Conservation (phyloP, 2,797 vertebrate genomes). For the Silurus lanzhouensis region DNA sequence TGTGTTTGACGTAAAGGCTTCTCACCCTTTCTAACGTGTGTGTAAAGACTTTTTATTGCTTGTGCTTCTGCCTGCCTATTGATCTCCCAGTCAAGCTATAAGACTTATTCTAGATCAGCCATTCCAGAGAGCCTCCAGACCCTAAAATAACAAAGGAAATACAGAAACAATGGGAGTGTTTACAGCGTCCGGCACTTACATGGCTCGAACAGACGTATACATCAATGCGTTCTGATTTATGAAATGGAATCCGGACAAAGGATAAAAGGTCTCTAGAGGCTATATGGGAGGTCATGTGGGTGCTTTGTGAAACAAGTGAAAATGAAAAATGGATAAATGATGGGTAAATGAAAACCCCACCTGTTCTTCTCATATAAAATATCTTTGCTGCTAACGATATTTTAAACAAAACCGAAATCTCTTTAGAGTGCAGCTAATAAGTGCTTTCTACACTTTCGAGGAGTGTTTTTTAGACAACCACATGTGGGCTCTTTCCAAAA, state of each 20-base stretch:
- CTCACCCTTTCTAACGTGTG: conserved; percentile 29
- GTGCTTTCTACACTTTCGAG: background rate
- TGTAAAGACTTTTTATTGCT: conserved; percentile 28
- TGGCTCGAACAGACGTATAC: conserved; percentile 26
- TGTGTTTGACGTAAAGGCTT: conserved; percentile 24
- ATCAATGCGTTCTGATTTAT: conserved; percentile 31
- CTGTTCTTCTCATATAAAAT: background rate
- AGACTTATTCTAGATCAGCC: conserved; percentile 34
- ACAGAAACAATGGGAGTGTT: conserved; percentile 50
- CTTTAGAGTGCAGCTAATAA: background rate
- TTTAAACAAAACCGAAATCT: background rate
- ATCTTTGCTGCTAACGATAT: background rate
- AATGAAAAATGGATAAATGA: background rate
- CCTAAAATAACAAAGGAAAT: conserved; percentile 53
- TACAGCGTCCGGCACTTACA: conserved; percentile 40
- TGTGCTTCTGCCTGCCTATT: conserved; percentile 34
- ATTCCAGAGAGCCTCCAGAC: conserved; percentile 49
- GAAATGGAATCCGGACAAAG: conserved; percentile 11
- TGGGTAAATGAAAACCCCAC: background rate
- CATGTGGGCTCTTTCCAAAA: conserved; percentile 29
- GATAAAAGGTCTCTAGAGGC: conserved; percentile 20
- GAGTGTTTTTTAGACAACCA: background rate
- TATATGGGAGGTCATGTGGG: conserved; percentile 5
- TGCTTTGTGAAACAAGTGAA: background rate
- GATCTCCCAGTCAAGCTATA: conserved; percentile 38